Evolutionary conservation across 1,140 invertebrate genomes (phyloP), one percentile per base, ranked within the genome.

Genomic region (Aphelinus certus): DNA sequence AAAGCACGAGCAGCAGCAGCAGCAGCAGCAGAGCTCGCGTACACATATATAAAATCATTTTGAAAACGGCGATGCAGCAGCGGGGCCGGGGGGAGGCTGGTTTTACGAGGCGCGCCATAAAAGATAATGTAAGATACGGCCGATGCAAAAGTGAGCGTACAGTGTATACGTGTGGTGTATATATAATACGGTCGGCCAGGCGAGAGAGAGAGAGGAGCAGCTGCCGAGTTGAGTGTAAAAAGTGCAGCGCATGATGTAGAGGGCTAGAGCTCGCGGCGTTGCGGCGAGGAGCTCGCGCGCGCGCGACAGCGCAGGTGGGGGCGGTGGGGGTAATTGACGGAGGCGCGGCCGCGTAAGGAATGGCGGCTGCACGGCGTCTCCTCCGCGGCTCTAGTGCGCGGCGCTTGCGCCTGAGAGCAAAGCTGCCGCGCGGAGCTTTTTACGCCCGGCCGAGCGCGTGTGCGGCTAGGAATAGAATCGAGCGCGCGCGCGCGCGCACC

Each of bases 321-420:
- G 48, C 43, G 64, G 66, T 65, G 61, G 67, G 67, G 66, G 67
- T 75, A 75, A 75, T 75, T 60, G 66, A 65, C 51, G 67, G 51
- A 70, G 67, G 67, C 66, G 73, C 73, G 73, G 73, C 26, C 26
- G 26, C 73, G 67, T 70, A 70, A 75, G 73, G 58, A 63, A 62
- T 4, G 46, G 2, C 48, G 53, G 48, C 53, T 65, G n/a, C 6
- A 1, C 26, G 26, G 26, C 26, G 26, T 26, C 26, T 26, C 26
- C 26, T 26, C 26, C 26, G 26, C 26, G 26, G 26, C 26, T 26
- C 26, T 26, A 26, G 26, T 26, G 26, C 26, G 26, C 26, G 26
- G 26, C 26, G 26, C 26, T 26, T 26, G 26, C 26, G 26, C 26
- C 26, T 26, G 26, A 26, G 26, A 26, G 26, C 26, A 26, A 26